phyloP scores from a whole-genome alignment of 2,888 invertebrate species.

The Neria commutata region DNA sequence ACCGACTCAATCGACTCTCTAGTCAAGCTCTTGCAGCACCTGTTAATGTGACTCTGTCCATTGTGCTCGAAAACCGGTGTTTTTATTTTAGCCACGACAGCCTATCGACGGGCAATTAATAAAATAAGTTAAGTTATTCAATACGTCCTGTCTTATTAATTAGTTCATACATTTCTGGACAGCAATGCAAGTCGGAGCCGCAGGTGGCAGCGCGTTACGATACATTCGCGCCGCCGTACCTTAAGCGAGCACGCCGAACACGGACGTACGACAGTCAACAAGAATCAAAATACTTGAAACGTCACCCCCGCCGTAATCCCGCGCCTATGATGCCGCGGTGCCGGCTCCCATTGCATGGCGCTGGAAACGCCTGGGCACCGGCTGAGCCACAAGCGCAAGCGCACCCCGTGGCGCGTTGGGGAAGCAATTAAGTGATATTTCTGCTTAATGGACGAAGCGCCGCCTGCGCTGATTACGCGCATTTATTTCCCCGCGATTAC shows the following conservation, averaged over 20 bases:
- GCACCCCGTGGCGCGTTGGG: slow-evolving; percentile 56
- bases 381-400: slow-evolving; percentile 9
- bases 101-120: slow-evolving; percentile 53
- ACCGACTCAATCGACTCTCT: no score
- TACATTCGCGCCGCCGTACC: slow-evolving; percentile 11
- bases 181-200: slow-evolving; percentile 40
- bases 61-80: no score
- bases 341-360: background rate
- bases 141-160: slow-evolving; percentile 48
- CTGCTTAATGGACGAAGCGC: slow-evolving; percentile 61
- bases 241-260: background rate
- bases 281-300: slow-evolving; percentile 2
- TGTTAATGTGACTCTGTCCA: no score
- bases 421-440: slow-evolving; percentile 63
- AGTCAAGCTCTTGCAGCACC: no score
- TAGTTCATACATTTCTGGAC: slow-evolving; percentile 46
- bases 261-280: slow-evolving; percentile 1
- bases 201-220: slow-evolving; percentile 43
- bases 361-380: background rate
- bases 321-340: background rate
- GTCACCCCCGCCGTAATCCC: no score
- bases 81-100: no score
- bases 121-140: slow-evolving; percentile 46
- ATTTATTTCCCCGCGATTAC: slow-evolving; percentile 48
- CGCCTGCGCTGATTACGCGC: slow-evolving; percentile 57